phyloP scores from a whole-genome alignment of 2,113 vertebrate species.

The Beaufortia kweichowensis region DNA sequence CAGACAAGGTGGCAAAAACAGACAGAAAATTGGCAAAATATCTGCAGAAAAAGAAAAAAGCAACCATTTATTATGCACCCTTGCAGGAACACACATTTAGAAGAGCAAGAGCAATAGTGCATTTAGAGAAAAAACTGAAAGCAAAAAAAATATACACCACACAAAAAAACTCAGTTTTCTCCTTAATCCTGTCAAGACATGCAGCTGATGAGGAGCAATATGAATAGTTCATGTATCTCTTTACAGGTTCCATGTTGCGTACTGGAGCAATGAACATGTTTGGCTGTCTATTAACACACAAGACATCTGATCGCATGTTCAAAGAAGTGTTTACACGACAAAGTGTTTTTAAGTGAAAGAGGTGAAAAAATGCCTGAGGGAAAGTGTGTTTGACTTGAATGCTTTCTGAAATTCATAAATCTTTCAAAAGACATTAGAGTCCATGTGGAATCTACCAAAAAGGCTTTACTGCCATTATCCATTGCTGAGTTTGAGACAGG shows the following conservation, averaged over 20 bases:
- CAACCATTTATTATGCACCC: conserved; percentile 35
- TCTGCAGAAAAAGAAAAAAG: conserved; percentile 27
- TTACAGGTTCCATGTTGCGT: conserved; percentile 20
- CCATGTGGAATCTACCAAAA: conserved; percentile 26
- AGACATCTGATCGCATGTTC: conserved; percentile 16
- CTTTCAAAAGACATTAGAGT: conserved; percentile 27
- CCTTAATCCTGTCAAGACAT: not conserved
- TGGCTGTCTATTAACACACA: conserved; percentile 22
- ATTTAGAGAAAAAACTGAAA: not conserved
- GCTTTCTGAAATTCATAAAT: conserved; percentile 42
- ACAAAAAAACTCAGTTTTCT: not conserved
- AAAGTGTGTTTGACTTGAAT: not conserved
- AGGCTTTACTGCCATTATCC: conserved; percentile 27
- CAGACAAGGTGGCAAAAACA: conserved; percentile 24
- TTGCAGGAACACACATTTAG: conserved; percentile 22
- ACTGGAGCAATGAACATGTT: conserved; percentile 22
- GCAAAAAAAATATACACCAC: not conserved
- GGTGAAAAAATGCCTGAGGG: conserved; percentile 12
- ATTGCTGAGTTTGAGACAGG: conserved; percentile 5
- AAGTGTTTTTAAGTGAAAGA: conserved; percentile 27
- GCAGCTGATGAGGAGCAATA: conserved; percentile 6
- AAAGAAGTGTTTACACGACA: conserved; percentile 39
- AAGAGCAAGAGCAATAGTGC: not conserved
- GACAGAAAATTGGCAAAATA: conserved; percentile 45
- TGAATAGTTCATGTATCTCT: not conserved